Evolutionary conservation across 2,888 invertebrate genomes (phyloP), one percentile per base, ranked within the genome.

Genomic region (Eudemis profundana): DNA sequence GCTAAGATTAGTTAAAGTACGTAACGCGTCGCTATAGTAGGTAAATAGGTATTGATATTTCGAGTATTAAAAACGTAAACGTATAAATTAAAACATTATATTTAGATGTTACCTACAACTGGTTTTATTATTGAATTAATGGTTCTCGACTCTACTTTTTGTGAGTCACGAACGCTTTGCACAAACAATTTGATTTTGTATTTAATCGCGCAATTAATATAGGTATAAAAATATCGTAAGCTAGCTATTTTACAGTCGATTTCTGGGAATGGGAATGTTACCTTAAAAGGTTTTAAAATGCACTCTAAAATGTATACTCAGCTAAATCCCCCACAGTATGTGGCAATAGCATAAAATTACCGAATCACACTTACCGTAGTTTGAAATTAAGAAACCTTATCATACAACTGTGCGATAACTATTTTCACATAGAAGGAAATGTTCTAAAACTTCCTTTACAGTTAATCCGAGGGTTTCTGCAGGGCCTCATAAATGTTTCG

Each of bases 341-440:
- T 38, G 14, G 8, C 36, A 47, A 42, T 27, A 59, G 44, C 62
- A 61, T 61, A 61, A 68, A 68, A 61, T 64, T 68, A 68, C 67
- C 60, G 70, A 74, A 76, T 72, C 73, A 77, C 70, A 84, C 87
- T 86, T 76, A 89, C 90, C 86, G 75, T 73, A 78, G 71, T 81
- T 74, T 76, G 74, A 81, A 87, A 87, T 81, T 80, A 78, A 78
- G 83, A 83, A 79, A 79, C 72, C 77, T 81, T 79, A 78, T 79
- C 79, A 72, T 70, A 70, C 70, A 72, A 71, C 67, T 17, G 46
- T 44, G 51, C 65, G 51, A 64, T 64, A 61, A 61, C 51, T 61
- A 49, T 40, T 57, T 51, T 56, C 56, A 53, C 73, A 72, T 73
- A 68, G 56, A 44, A 56, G 56, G 42, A 56, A 56, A 44, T 29